A percentile compares a stretch with the other conserved stretches of the same genome.
Evolutionary conservation across 2,113 vertebrate genomes (phyloP).

Genomic region (Pterocles orientalis): DNA sequence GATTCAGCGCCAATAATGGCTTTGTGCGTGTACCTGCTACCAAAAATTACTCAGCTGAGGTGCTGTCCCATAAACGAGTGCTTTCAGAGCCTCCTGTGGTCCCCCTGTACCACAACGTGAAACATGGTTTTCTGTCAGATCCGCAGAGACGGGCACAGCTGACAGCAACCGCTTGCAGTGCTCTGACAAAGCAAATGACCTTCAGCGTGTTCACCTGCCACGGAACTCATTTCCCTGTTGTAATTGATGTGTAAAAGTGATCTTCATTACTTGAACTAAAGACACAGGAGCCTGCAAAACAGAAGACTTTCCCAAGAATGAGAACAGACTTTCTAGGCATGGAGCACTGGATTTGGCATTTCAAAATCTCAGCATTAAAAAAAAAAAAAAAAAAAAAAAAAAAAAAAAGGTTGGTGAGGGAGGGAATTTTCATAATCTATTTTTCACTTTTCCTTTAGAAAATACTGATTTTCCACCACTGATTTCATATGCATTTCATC

Average conservation of each 20-base stretch:
- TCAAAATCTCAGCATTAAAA: neutral
- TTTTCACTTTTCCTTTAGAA: neutral
- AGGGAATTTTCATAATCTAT: neutral
- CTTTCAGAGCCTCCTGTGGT: neutral
- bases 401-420: too few relatives aligned
- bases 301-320: neutral
- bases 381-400: too few relatives aligned
- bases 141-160: accelerated
- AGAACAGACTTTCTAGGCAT: neutral
- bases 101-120: accelerated
- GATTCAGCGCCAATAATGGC: slow-evolving; percentile 45
- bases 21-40: neutral
- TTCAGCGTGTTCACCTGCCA: neutral
- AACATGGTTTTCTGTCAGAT: neutral
- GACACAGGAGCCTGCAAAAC: neutral
- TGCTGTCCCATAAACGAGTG: neutral
- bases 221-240: neutral
- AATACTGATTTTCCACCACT: neutral
- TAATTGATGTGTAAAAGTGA: neutral
- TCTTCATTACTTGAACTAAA: neutral
- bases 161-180: neutral
- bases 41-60: neutral
- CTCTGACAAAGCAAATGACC: neutral
- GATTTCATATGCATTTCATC: neutral
- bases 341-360: neutral